Evolutionary conservation across 1,140 invertebrate genomes (phyloP).

Genomic region (Diploscapter pachys): DNA sequence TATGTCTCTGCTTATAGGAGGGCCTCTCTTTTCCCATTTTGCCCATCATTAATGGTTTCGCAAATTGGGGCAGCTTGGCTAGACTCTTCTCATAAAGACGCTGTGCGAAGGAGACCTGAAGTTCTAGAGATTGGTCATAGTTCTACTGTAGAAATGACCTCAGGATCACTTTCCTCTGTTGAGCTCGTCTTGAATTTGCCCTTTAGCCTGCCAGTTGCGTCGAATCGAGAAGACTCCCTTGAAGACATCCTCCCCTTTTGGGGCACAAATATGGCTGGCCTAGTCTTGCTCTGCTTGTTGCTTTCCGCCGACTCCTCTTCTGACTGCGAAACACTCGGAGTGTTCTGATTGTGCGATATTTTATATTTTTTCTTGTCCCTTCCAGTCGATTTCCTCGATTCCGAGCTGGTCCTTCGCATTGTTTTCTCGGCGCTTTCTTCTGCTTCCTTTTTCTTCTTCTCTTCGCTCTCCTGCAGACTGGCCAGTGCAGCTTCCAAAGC

Average conservation of each 20-base stretch:
- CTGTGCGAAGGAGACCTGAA: background rate
- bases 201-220: too few species aligned
- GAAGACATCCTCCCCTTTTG: background rate
- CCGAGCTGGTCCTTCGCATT: too few species aligned
- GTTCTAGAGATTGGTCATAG: slow-evolving; percentile 7
- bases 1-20: background rate
- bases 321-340: background rate
- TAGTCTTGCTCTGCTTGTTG: background rate
- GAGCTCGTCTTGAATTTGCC: background rate
- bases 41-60: background rate
- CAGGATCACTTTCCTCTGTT: slow-evolving; percentile 30
- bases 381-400: background rate
- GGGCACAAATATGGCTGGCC: background rate
- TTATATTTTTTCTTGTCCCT: background rate
- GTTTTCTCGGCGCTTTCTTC: too few species aligned
- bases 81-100: background rate
- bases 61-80: background rate
- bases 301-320: background rate
- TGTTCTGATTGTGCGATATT: background rate
- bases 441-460: slow-evolving; percentile 11
- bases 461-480: background rate
- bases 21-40: background rate
- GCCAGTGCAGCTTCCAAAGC: background rate
- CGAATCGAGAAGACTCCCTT: background rate
- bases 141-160: slow-evolving; percentile 13